These are phyloP conservation scores for Solenopsis invicta DNA, from an alignment of 1,140 invertebrate species.

Conservation along the genomic window DNA sequence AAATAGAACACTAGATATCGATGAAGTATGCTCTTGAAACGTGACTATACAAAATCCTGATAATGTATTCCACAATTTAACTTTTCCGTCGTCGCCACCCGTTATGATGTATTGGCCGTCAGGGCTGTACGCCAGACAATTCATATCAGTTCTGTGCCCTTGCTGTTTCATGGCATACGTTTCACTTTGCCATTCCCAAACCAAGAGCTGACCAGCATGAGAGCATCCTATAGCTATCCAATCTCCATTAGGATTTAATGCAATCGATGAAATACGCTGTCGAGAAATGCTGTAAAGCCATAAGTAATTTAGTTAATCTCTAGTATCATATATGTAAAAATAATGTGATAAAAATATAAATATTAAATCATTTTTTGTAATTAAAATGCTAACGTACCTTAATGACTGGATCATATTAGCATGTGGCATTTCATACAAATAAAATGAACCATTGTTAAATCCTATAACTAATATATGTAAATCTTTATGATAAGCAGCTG, in stretches of 20 bases:
- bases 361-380: slow-evolving; percentile 22
- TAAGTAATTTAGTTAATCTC: slow-evolving; percentile 32
- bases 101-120: slow-evolving; percentile 97
- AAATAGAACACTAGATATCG: slow-evolving; percentile 94
- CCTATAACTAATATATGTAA: slow-evolving; percentile 92
- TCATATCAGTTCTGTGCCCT: slow-evolving; percentile 96
- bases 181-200: slow-evolving; percentile 99
- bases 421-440: slow-evolving; percentile 97
- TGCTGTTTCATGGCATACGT: slow-evolving; percentile 99
- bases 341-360: slow-evolving; percentile 37
- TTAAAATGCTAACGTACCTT: slow-evolving; percentile 84
- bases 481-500: slow-evolving; percentile 93
- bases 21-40: slow-evolving; percentile 95
- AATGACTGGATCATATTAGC: slow-evolving; percentile 97
- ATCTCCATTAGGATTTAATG: slow-evolving; percentile 95
- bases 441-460: slow-evolving; percentile 94
- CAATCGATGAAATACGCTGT: slow-evolving; percentile 92
- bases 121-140: slow-evolving; percentile 95
- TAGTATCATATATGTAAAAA: slow-evolving; percentile 50
- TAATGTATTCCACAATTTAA: slow-evolving; percentile 97
- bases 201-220: slow-evolving; percentile 95
- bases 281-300: slow-evolving; percentile 90
- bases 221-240: slow-evolving; percentile 97
- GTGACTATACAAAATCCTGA: slow-evolving; percentile 98
- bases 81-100: slow-evolving; percentile 98